Percentiles rank a stretch among this genome's conserved stretches.
These are phyloP conservation scores for Tetragnatha montana DNA, from an alignment of 2,888 invertebrate species.

Conservation along the genomic window DNA sequence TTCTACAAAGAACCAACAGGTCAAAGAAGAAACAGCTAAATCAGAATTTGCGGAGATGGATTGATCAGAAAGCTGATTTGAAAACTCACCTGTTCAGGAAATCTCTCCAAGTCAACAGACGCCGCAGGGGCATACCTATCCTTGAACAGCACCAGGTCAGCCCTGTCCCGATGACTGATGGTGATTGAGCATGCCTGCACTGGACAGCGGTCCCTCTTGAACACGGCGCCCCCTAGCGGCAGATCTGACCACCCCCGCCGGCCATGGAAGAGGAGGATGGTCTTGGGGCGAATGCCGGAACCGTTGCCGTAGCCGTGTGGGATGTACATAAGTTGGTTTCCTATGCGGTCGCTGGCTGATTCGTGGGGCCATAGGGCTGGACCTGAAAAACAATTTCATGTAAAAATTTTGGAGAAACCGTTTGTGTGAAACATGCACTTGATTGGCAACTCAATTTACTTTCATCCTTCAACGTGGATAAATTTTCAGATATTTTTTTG, in stretches of 20 bases:
- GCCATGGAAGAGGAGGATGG: slow-evolving; percentile 88
- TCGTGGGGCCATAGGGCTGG: slow-evolving; percentile 85
- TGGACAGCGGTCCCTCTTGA: slow-evolving; percentile 86
- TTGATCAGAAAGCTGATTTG: background rate
- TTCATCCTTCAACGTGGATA: no score
- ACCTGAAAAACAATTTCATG: slow-evolving; percentile 5
- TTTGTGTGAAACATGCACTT: background rate
- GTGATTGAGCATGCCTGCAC: slow-evolving; percentile 91
- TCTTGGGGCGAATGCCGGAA: slow-evolving; percentile 76
- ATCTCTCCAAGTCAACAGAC: slow-evolving; percentile 72
- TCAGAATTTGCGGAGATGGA: background rate
- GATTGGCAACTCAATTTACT: background rate
- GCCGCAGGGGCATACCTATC: slow-evolving; percentile 77
- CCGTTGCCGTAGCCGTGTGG: slow-evolving; percentile 79
- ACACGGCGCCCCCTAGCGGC: slow-evolving; percentile 82
- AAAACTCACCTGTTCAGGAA: slow-evolving; percentile 72
- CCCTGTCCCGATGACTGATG: slow-evolving; percentile 84
- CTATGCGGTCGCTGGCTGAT: slow-evolving; percentile 84
- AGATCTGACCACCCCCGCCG: slow-evolving; percentile 84
- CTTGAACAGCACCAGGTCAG: slow-evolving; percentile 88
- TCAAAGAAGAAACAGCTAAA: no score
- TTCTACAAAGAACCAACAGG: no score
- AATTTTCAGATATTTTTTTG: no score
- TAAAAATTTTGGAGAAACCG: background rate
- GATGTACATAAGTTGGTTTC: slow-evolving; percentile 90